Evolutionary conservation across 2,888 invertebrate genomes (phyloP), one percentile per base, ranked within the genome.

Genomic region (Melinaea menophilus): DNA sequence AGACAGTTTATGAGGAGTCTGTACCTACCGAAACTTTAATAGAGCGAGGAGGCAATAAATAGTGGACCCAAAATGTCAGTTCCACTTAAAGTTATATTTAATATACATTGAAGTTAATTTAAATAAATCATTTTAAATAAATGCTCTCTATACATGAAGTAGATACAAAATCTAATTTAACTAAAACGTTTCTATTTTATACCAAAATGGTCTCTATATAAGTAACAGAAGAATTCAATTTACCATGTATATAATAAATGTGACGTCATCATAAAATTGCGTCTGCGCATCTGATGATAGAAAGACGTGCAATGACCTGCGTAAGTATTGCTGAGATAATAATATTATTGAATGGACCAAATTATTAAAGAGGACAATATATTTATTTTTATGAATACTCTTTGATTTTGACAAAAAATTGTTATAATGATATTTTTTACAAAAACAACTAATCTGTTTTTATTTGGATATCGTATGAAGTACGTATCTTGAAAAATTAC

Each of bases 141-240:
- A 90, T 91, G 91, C 90, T 87, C 45, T 2, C 31, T 2, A 5
- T 5, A 5, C 2, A 4, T 9, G 4, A 31, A 5, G 4, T 4
- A 51, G 31, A 51, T 2, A 31, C 4, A 0, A 51, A 51, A 7
- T 51, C 9, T 31, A 31, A 2, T 31, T 9, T 51, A 22, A 22
- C 22, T 22, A 4, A 51, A 51, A 51, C 41, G 9, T 31, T 51
- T 51, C 31, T n/a, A 31, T 3, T 2, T 3, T 31, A 51, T 22
- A 31, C 31, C 7, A 51, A 51, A 51, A 31, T 7, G 11, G 3
- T 51, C 7, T 51, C 22, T 51, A 31, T 31, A 3, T 5, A 9
- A 22, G 7, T 11, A 31, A 31, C 1, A 4, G 31, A 31, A 51
- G 31, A 51, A 11, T n/a, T 51, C 22, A 7, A 5, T 51, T 51